phyloP scores from a whole-genome alignment of 2,113 vertebrate genomes.

The Ammodytes marinus region DNA sequence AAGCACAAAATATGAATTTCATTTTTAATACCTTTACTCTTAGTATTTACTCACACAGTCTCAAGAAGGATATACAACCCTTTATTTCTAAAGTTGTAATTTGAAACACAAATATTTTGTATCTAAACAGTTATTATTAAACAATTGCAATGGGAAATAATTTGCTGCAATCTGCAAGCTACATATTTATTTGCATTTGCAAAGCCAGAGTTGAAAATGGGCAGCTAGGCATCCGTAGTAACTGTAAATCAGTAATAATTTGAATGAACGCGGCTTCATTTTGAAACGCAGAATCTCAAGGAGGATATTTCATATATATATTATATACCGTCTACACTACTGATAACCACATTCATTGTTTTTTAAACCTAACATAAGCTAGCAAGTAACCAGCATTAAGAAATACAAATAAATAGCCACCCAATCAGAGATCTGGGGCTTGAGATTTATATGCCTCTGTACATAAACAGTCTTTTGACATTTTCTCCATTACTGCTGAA shows the following conservation, averaged over 20 bases:
- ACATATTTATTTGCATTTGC: no score
- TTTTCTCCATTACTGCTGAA: constrained; percentile 25
- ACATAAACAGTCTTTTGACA: constrained; percentile 31
- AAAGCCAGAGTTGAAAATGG: no score
- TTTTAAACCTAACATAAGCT: not conserved
- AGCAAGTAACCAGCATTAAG: constrained; percentile 4
- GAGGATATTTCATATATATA: not conserved
- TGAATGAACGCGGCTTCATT: no score
- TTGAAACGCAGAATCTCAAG: not conserved
- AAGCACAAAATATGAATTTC: not conserved
- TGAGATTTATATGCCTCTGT: not conserved
- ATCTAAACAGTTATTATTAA: no score
- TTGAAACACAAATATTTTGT: no score
- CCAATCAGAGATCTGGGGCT: constrained; percentile 8
- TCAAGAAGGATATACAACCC: not conserved
- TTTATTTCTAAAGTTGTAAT: no score
- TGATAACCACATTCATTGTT: not conserved
- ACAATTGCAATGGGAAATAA: no score
- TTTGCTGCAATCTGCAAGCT: no score
- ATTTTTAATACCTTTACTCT: not conserved
- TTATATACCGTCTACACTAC: not conserved
- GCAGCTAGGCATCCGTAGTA: no score
- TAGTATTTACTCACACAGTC: not conserved
- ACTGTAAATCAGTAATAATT: no score
- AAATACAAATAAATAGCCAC: not conserved